A percentile compares a stretch with the other conserved stretches of the same genome.
Evolutionary conservation across 2,888 invertebrate genomes (phyloP).

Genomic region (Himalopsyche kuldschensis): DNA sequence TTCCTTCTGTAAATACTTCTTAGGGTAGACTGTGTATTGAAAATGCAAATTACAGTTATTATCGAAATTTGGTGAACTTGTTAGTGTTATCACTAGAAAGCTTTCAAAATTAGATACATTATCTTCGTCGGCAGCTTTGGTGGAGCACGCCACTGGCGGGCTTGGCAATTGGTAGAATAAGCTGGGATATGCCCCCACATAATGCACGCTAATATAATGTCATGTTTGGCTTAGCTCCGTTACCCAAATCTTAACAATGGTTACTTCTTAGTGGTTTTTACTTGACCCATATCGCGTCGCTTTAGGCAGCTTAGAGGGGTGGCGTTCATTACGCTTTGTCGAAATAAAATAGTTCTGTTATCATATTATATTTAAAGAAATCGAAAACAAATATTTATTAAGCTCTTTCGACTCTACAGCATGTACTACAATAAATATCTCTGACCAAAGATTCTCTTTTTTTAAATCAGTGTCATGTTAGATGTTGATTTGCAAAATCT

Average conservation of each 20-base stretch:
- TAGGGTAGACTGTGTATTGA: too few relatives aligned
- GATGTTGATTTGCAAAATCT: too few relatives aligned
- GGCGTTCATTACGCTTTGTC: not conserved
- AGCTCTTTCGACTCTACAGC: too few relatives aligned
- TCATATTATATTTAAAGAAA: not conserved
- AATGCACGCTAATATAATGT: slow-evolving; percentile 25
- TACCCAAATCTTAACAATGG: slow-evolving; percentile 24
- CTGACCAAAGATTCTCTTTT: too few relatives aligned
- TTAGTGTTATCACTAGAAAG: too few relatives aligned
- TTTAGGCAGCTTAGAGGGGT: not conserved
- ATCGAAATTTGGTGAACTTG: too few relatives aligned
- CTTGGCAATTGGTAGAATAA: slow-evolving; percentile 2
- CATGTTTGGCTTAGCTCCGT: slow-evolving; percentile 29
- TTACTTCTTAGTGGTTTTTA: slow-evolving; percentile 13
- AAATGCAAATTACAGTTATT: too few relatives aligned
- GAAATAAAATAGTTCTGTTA: not conserved
- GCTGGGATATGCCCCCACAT: not conserved
- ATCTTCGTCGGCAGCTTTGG: not conserved
- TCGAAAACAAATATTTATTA: too few relatives aligned
- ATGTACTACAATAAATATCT: too few relatives aligned
- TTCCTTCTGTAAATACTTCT: too few relatives aligned
- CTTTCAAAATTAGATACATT: not conserved
- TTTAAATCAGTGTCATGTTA: too few relatives aligned
- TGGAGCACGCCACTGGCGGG: not conserved
- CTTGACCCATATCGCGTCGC: slow-evolving; percentile 4